Conservation (phyloP, 1,140 invertebrate species). For the Drosophila nasuta region DNA sequence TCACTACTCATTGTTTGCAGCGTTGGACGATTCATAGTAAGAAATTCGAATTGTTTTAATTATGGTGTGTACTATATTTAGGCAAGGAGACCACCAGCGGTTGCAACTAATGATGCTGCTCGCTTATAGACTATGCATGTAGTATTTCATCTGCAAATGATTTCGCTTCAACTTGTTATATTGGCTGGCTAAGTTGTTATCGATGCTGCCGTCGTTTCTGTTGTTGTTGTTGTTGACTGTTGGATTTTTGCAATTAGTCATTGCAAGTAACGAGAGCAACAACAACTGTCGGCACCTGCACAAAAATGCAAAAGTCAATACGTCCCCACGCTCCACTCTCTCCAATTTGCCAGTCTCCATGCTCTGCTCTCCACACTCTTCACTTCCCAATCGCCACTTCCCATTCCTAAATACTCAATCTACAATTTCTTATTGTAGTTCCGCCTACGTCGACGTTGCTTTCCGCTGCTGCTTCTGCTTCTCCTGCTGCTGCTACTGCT, state of each 20-base stretch:
- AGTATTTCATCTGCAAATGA: too few relatives aligned
- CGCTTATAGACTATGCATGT: too few relatives aligned
- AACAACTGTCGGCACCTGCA: slow-evolving; percentile 40
- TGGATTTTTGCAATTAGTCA: slow-evolving; percentile 28
- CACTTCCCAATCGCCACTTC: slow-evolving; percentile 10
- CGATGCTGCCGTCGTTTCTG: too few relatives aligned
- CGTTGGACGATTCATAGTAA: too few relatives aligned
- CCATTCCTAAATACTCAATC: slow-evolving; percentile 28
- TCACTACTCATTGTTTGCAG: too few relatives aligned
- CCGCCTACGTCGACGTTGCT: slow-evolving; percentile 39
- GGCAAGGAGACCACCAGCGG: too few relatives aligned
- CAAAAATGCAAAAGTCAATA: slow-evolving; percentile 36
- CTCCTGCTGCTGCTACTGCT: neutral
- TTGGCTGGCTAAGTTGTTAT: too few relatives aligned
- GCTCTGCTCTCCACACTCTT: neutral
- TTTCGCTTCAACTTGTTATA: too few relatives aligned
- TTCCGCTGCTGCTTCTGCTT: slow-evolving; percentile 4
- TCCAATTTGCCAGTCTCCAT: neutral
- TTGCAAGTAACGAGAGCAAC: neutral
- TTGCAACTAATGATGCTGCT: too few relatives aligned
- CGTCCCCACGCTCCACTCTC: neutral
- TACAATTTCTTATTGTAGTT: slow-evolving; percentile 50
- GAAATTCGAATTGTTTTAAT: too few relatives aligned
- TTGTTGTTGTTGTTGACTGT: neutral
- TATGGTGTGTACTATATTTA: too few relatives aligned